phyloP scores from a whole-genome alignment of 2,888 invertebrate genomes.

The Eremobia ochroleuca region DNA sequence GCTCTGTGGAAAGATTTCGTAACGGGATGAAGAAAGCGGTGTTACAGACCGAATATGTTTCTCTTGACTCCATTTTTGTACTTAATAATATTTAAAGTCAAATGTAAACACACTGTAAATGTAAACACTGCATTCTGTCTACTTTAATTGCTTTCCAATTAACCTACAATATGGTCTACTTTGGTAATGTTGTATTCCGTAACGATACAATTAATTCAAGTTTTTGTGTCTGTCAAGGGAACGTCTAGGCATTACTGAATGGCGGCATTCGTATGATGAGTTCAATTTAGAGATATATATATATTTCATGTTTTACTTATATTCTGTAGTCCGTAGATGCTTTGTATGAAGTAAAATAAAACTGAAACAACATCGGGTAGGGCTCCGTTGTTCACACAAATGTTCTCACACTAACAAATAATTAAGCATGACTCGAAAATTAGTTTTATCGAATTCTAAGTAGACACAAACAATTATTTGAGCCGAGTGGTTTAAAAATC shows the following conservation, averaged over 20 bases:
- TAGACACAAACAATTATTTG: slow-evolving; percentile 71
- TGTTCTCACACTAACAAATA: slow-evolving; percentile 69
- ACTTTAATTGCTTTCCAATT: slow-evolving; percentile 30
- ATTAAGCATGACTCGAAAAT: slow-evolving; percentile 68
- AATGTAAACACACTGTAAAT: too few species aligned
- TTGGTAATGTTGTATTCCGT: slow-evolving; percentile 25
- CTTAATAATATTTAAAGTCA: background rate
- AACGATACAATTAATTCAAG: slow-evolving; percentile 39
- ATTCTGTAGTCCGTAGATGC: slow-evolving; percentile 17
- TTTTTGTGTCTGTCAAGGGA: slow-evolving; percentile 34
- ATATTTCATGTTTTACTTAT: slow-evolving; percentile 48
- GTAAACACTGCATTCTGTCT: slow-evolving; percentile 18
- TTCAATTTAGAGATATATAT: slow-evolving; percentile 55
- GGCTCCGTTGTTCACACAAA: slow-evolving; percentile 46
- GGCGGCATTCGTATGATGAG: slow-evolving; percentile 51
- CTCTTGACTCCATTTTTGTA: slow-evolving; percentile 19
- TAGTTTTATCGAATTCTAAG: slow-evolving; percentile 67
- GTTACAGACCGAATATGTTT: slow-evolving; percentile 24
- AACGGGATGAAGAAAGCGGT: slow-evolving; percentile 42
- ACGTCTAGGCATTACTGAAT: slow-evolving; percentile 23
- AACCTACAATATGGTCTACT: slow-evolving; percentile 16
- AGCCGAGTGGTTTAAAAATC: slow-evolving; percentile 66
- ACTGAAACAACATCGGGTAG: slow-evolving; percentile 35
- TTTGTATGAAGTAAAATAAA: slow-evolving; percentile 49
- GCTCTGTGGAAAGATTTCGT: slow-evolving; percentile 42